A percentile compares a stretch with the other conserved stretches of the same genome.
phyloP scores from a whole-genome alignment of 2,797 vertebrate genomes.

The Sarcophilus harrisii region DNA sequence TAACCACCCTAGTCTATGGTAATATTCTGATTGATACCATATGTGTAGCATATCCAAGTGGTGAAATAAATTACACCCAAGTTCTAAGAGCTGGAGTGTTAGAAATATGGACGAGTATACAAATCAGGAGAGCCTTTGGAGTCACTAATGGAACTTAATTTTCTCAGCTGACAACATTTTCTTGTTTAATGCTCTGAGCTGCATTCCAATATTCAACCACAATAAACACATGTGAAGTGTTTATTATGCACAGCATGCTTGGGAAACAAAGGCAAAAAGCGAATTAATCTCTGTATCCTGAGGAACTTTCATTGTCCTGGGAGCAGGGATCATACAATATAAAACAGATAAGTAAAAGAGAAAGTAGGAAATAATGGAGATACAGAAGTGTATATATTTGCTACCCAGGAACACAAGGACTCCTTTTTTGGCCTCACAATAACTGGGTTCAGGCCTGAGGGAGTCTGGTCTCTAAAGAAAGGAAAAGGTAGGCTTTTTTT shows the following conservation, averaged over 20 bases:
- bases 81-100: background rate
- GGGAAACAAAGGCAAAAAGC: background rate
- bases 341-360: background rate
- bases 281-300: background rate
- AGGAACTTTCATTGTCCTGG: background rate
- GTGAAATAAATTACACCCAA: slow-evolving; percentile 60
- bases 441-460: background rate
- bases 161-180: background rate
- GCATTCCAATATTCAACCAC: background rate
- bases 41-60: slow-evolving; percentile 56
- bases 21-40: slow-evolving; percentile 67
- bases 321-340: background rate
- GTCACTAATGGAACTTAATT: background rate
- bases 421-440: background rate
- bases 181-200: background rate
- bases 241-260: background rate
- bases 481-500: background rate
- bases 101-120: background rate
- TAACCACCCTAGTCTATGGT: slow-evolving; percentile 33
- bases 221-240: background rate
- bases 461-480: background rate
- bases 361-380: background rate
- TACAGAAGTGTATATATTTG: background rate
- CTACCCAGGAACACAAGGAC: accelerated
- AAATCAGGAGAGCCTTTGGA: background rate